A percentile compares a stretch with the other conserved stretches of the same genome.
Evolutionary conservation across 2,888 invertebrate genomes (phyloP).

Genomic region (Melinopterus prodromus): DNA sequence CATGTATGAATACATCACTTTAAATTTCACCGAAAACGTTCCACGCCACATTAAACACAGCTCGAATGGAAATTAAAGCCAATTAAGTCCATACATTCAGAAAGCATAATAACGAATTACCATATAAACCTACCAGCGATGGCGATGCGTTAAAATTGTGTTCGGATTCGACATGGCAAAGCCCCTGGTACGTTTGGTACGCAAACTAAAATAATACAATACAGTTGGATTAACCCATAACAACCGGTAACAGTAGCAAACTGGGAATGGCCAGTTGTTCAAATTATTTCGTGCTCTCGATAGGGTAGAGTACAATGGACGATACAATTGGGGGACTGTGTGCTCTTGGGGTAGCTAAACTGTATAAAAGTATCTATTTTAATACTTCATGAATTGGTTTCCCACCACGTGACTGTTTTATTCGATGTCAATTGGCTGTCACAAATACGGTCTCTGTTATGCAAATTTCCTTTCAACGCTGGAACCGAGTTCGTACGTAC

Average conservation of each 20-base stretch:
- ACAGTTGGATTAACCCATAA: conserved; percentile 40
- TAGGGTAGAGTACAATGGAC: conserved; percentile 20
- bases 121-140: not conserved
- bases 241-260: conserved; percentile 38
- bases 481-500: conserved; percentile 12
- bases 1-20: too few relatives aligned
- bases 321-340: conserved; percentile 45
- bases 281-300: conserved; percentile 22
- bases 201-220: conserved; percentile 28
- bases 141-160: not conserved
- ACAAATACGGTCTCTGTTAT: conserved; percentile 60
- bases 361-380: conserved; percentile 60
- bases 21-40: not conserved
- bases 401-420: conserved; percentile 61
- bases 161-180: not conserved
- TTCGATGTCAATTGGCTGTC: conserved; percentile 61
- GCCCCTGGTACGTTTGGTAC: conserved; percentile 7
- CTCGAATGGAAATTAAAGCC: not conserved
- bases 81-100: not conserved
- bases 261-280: conserved; percentile 12
- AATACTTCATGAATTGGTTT: conserved; percentile 59
- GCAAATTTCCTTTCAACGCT: conserved; percentile 55
- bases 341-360: conserved; percentile 52
- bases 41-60: not conserved
- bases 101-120: not conserved